Evolutionary conservation across 2,888 invertebrate genomes (phyloP), one percentile per base, ranked within the genome.

Genomic region (Aleiodes alternator): DNA sequence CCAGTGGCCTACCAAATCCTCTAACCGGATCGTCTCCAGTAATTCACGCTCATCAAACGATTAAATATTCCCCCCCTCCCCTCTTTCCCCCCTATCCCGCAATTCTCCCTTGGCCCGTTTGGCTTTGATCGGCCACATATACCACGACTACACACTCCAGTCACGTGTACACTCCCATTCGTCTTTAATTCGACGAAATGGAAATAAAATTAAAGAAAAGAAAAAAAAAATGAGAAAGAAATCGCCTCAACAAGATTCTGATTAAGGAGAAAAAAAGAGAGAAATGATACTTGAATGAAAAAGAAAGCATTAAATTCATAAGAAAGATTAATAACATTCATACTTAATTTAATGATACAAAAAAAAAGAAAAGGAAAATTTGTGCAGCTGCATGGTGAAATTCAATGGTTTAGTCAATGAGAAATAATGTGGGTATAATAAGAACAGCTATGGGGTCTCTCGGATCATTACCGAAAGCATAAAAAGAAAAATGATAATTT

Each of bases 1-100:
- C 53, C 53, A 53, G 53, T 16, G 53, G 53, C 53, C 53, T 53
- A 53, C 53, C 53, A 16, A 53, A 53, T 53, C 53, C 53, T 53
- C 53, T 53, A 53, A 53, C 53, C 8, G 12, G 53, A 53, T 12
- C 16, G 16, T 53, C 53, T 16, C 53, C 16, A 16, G 14, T 53
- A 53, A 53, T 53, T 16, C 53, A 14, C 12, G 53, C 16, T 53
- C 53, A 53, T 53, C 53, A 53, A 53, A 53, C 53, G 14, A 53
- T 53, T 53, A 53, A 16, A 53, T 53, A 16, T 16, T 12, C 8
- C 53, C 16, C 12, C 43, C 38, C 23, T 1, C 23, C 2, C 23
- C 2, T 2, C 23, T 23, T n/a, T n/a, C n/a, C 23, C 23, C 2
- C 23, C 23, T 23, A 34, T 34, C 6, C 34, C 34, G 34, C 6